These are phyloP conservation scores for Hylaeus anthracinus DNA, from an alignment of 1,140 invertebrate genomes.

Conservation along the genomic window DNA sequence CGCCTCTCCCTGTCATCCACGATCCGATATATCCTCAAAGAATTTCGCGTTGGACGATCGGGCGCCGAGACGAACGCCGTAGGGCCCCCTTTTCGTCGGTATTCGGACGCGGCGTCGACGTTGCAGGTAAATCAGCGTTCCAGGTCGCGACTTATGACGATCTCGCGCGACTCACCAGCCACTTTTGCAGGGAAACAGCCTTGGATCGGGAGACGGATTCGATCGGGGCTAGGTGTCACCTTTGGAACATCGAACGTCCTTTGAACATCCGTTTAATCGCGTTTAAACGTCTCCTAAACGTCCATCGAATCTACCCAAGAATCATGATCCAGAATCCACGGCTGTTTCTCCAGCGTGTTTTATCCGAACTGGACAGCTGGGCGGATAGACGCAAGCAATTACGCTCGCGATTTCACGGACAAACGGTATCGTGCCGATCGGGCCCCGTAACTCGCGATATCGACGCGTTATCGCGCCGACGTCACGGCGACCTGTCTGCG, in stretches of 20 bases:
- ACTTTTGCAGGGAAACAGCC: neutral
- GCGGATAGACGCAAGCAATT: neutral
- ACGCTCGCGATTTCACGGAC: neutral
- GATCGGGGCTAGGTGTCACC: too few relatives aligned
- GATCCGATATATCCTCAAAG: conserved; percentile 51
- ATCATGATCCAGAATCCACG: too few relatives aligned
- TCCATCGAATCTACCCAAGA: too few relatives aligned
- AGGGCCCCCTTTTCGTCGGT: neutral
- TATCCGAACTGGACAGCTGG: neutral
- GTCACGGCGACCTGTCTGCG: neutral
- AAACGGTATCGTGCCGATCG: too few relatives aligned
- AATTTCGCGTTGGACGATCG: conserved; percentile 45
- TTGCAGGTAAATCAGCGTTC: neutral
- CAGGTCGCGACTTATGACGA: too few relatives aligned
- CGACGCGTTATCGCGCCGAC: conserved; percentile 11
- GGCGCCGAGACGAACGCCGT: neutral
- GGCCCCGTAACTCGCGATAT: conserved; percentile 15
- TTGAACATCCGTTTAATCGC: too few relatives aligned
- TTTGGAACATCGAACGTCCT: too few relatives aligned
- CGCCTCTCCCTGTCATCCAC: conserved; percentile 55
- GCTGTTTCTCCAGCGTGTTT: neutral
- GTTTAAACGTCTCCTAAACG: too few relatives aligned
- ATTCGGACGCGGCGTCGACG: neutral
- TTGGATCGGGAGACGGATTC: too few relatives aligned
- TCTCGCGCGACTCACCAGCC: neutral